These are phyloP conservation scores for Nemoura dubitans DNA, from an alignment of 2,888 invertebrate species.

Conservation along the genomic window DNA sequence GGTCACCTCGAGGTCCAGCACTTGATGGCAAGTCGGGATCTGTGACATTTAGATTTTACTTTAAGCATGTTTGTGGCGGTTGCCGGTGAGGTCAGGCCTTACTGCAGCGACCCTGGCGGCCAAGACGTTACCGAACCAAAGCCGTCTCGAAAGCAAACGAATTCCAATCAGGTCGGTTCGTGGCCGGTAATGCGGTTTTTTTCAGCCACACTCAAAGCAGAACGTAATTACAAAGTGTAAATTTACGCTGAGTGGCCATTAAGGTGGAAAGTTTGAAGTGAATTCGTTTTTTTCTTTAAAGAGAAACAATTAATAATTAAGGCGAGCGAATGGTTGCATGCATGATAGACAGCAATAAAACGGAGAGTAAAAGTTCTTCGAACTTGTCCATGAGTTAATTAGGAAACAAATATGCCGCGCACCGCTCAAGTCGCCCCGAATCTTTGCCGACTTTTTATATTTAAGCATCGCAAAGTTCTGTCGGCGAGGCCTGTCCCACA, in stretches of 20 bases:
- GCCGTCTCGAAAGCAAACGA: not conserved
- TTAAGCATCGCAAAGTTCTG: not conserved
- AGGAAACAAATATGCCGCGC: constrained; percentile 29
- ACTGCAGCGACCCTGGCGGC: no score
- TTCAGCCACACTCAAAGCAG: constrained; percentile 19
- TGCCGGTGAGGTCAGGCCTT: no score
- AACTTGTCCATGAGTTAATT: constrained; percentile 39
- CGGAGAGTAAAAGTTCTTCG: constrained; percentile 27
- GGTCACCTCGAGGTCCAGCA: not conserved
- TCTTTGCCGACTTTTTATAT: constrained; percentile 35
- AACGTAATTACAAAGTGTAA: constrained; percentile 36
- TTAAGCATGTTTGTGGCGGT: no score
- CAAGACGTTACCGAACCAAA: not conserved
- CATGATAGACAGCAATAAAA: constrained; percentile 34
- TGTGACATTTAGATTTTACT: no score
- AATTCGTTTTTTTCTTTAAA: constrained; percentile 19
- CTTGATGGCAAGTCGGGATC: no score
- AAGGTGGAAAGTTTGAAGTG: constrained; percentile 36
- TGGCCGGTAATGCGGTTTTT: not conserved
- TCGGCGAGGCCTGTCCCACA: not conserved
- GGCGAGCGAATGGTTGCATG: constrained; percentile 33
- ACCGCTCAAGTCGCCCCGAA: not conserved
- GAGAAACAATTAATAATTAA: constrained; percentile 42
- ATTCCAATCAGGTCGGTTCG: not conserved
- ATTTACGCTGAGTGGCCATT: constrained; percentile 27